phyloP scores from a whole-genome alignment of 2,797 vertebrate genomes.

The Pelochelys cantorii region DNA sequence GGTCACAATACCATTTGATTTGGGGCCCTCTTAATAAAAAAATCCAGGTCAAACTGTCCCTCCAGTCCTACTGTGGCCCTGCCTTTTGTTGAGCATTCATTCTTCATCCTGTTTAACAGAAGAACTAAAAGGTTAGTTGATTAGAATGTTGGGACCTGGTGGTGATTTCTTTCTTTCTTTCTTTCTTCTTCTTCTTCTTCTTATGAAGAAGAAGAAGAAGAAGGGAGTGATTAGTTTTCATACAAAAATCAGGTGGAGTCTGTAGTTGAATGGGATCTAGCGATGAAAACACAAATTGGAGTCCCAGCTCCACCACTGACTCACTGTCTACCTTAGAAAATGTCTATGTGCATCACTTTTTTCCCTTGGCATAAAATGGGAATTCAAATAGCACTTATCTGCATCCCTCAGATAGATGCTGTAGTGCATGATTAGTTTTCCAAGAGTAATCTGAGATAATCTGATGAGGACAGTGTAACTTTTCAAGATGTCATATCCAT shows the following conservation, averaged over 20 bases:
- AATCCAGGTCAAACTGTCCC: no score
- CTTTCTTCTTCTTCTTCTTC: no score
- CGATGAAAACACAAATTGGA: neutral
- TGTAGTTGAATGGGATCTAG: neutral
- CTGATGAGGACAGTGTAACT: neutral
- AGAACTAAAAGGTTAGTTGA: neutral
- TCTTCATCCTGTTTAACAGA: neutral
- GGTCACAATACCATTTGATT: no score
- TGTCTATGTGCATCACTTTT: neutral
- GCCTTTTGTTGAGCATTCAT: neutral
- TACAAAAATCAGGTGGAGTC: neutral
- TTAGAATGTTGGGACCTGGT: neutral
- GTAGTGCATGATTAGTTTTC: neutral
- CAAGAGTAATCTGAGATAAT: neutral
- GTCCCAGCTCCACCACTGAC: neutral
- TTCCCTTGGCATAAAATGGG: neutral
- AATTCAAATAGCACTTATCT: neutral
- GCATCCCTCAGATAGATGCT: neutral
- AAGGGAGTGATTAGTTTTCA: neutral
- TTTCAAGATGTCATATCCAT: neutral
- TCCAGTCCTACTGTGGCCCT: neutral
- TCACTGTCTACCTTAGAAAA: neutral
- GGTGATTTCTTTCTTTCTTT: neutral
- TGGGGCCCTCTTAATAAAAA: no score
- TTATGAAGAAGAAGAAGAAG: no score